Percentiles rank a stretch among this genome's conserved stretches.
These are phyloP conservation scores for Spizaetus ornatus DNA, from an alignment of 2,113 vertebrate genomes.

Conservation along the genomic window DNA sequence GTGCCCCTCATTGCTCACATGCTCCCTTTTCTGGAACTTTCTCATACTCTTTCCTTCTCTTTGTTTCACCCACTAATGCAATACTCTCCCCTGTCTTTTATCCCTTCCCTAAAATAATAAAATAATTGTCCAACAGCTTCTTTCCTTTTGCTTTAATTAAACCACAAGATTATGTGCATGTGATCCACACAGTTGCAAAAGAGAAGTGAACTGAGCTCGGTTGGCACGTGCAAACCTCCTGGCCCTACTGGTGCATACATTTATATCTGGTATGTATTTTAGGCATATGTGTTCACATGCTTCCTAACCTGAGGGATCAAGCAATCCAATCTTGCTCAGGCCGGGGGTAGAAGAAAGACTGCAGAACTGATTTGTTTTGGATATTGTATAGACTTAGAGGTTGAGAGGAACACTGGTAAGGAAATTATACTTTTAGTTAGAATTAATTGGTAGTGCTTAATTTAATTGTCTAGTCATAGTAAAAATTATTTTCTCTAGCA, in stretches of 20 bases:
- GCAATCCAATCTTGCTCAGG: background rate
- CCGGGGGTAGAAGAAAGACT: background rate
- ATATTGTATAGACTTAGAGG: background rate
- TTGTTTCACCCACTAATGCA: background rate
- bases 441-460: background rate
- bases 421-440: background rate
- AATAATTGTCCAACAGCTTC: background rate
- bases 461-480: background rate
- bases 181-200: background rate
- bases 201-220: background rate
- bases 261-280: background rate
- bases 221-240: background rate
- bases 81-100: background rate
- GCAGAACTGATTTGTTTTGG: background rate
- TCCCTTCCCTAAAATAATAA: background rate
- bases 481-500: background rate
- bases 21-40: background rate
- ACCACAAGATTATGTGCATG: background rate
- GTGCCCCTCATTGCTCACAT: rapidly evolving
- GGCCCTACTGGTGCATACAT: background rate
- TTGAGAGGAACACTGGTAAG: background rate
- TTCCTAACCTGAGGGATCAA: background rate
- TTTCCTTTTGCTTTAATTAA: background rate
- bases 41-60: background rate
- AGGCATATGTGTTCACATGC: background rate